phyloP scores from a whole-genome alignment of 2,797 vertebrate species.

The Labroides dimidiatus region DNA sequence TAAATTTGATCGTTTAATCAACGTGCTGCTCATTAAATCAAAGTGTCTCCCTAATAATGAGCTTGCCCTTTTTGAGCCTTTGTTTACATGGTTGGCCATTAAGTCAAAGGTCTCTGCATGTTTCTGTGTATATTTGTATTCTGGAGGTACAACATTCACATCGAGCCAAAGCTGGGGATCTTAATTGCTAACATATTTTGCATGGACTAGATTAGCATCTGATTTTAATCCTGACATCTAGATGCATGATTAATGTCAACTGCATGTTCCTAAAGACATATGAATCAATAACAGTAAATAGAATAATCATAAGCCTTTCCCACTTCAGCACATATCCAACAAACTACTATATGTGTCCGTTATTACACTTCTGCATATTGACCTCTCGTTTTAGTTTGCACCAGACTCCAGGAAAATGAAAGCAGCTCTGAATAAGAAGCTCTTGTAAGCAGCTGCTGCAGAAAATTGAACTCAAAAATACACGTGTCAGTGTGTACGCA shows the following conservation, averaged over 20 bases:
- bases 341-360: slow-evolving; percentile 33
- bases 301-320: slow-evolving; percentile 36
- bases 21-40: slow-evolving; percentile 70
- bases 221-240: slow-evolving; percentile 45
- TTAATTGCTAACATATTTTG: slow-evolving; percentile 55
- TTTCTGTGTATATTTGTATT: slow-evolving; percentile 59
- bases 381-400: slow-evolving; percentile 71
- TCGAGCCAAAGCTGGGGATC: slow-evolving; percentile 20
- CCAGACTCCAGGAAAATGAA: slow-evolving; percentile 53
- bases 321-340: slow-evolving; percentile 22
- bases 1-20: slow-evolving; percentile 78
- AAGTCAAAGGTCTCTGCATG: slow-evolving; percentile 65
- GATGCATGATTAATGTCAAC: slow-evolving; percentile 51
- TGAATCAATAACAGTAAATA: slow-evolving; percentile 49
- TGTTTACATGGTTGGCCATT: slow-evolving; percentile 67
- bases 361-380: slow-evolving; percentile 71
- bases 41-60: slow-evolving; percentile 73
- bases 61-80: slow-evolving; percentile 74
- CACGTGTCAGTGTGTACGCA: slow-evolving; percentile 32
- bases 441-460: slow-evolving; percentile 62
- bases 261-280: slow-evolving; percentile 34
- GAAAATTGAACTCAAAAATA: slow-evolving; percentile 59
- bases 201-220: slow-evolving; percentile 45
- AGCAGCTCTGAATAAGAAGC: slow-evolving; percentile 63
- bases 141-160: slow-evolving; percentile 23